Percentiles rank a stretch among this genome's conserved stretches.
Evolutionary conservation across 2,888 invertebrate species (phyloP).

Genomic region (Agrotis puta): DNA sequence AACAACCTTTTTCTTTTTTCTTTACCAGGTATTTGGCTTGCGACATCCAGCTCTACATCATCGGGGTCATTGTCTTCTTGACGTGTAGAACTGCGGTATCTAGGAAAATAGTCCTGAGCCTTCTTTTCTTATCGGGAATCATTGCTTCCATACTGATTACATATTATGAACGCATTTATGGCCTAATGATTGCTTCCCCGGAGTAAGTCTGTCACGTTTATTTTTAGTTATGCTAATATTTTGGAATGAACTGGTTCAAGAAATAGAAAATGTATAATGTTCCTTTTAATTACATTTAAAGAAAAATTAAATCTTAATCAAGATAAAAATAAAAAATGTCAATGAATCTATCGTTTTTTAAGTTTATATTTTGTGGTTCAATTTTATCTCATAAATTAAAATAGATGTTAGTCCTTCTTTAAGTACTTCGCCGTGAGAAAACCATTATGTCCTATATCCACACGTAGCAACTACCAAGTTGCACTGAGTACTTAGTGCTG

Average conservation of each 20-base stretch:
- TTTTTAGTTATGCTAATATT: not conserved
- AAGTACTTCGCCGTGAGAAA: no score
- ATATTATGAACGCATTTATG: constrained; percentile 55
- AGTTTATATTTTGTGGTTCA: no score
- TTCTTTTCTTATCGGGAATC: constrained; percentile 54
- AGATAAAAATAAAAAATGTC: no score
- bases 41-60: constrained; percentile 71
- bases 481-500: not conserved
- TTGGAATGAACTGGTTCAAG: no score
- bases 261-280: no score
- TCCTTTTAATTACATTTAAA: no score
- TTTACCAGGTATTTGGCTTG: constrained; percentile 71
- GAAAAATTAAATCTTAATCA: no score
- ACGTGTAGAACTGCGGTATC: constrained; percentile 32
- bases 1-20: no score
- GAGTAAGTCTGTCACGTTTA: constrained; percentile 37
- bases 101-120: constrained; percentile 46
- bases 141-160: constrained; percentile 47
- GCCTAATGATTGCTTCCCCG: constrained; percentile 15
- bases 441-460: not conserved
- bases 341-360: no score
- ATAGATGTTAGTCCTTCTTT: no score
- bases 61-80: constrained; percentile 65
- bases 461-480: not conserved
- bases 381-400: no score